Evolutionary conservation across 2,888 invertebrate genomes (phyloP), one percentile per base, ranked within the genome.

Genomic region (Xestobium rufovillosum): DNA sequence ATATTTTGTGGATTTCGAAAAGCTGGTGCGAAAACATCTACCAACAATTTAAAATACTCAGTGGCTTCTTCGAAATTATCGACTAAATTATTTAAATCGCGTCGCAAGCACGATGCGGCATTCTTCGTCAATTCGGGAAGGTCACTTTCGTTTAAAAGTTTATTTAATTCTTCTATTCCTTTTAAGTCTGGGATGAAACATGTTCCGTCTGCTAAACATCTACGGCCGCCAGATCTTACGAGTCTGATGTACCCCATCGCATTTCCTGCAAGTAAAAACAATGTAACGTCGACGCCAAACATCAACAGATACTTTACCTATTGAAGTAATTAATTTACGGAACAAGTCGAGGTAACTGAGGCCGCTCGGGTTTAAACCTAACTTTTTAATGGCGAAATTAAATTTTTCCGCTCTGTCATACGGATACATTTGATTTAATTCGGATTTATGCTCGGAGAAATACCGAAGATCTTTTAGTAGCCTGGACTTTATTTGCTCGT

Each of bases 401-500:
- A 98, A 94, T 58, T 86, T 88, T 45, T 95, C 92, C 0, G 96
- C 96, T 52, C 88, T 72, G 53, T 91, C 91, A 60, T 86, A 95
- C 0, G 85, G 80, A 66, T 84, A 86, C 62, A 78, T 81, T 49
- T 80, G 78, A 49, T 77, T 75, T 44, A 75, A 69, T 29, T 73
- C 67, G 41, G 64, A 67, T 52, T 78, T 76, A 51, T 76, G 78
- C 54, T 94, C 92, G 43, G 80, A 76, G 56, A 92, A 87, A 57
- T 76, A 80, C 48, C 86, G 76, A 43, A 87, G 71, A 61, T 95
- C 95, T 65, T 92, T 91, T 47, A 90, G 76, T 2, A 98, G 71
- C 38, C 92, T 76, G 0, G 95, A 94, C 64, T 96, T 95, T 32
- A 98, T 94, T 56, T 94, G 94, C 64, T 98, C 98, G 60, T 97